These are phyloP conservation scores for Pterostichus niger DNA, from an alignment of 2,888 invertebrate genomes.

Conservation along the genomic window DNA sequence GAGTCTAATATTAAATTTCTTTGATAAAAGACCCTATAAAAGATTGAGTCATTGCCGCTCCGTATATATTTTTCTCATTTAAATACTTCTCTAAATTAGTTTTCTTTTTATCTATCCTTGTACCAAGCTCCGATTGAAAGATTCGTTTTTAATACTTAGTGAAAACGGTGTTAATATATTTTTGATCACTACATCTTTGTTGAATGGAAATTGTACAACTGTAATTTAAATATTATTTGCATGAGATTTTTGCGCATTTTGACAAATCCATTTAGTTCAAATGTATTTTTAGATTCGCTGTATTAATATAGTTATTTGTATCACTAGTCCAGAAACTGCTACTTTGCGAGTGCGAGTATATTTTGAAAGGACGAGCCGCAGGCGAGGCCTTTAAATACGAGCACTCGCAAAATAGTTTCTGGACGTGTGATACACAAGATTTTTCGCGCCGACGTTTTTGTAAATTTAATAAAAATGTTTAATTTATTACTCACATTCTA, in stretches of 20 bases:
- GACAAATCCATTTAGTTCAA: not conserved
- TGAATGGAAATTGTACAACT: constrained; percentile 30
- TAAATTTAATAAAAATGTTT: too few species aligned
- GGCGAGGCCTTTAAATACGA: too few species aligned
- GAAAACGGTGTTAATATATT: constrained; percentile 37
- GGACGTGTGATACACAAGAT: too few species aligned
- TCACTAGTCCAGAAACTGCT: too few species aligned
- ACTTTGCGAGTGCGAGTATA: too few species aligned
- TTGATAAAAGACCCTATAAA: constrained; percentile 64
- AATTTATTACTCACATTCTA: too few species aligned
- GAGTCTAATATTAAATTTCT: constrained; percentile 63
- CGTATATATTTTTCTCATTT: constrained; percentile 42
- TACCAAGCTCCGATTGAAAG: constrained; percentile 27
- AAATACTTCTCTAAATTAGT: constrained; percentile 57
- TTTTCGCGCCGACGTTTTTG: too few species aligned
- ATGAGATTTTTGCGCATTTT: not conserved
- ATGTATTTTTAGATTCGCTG: too few species aligned
- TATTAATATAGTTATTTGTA: too few species aligned
- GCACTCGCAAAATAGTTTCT: too few species aligned
- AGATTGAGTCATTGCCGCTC: constrained; percentile 50
- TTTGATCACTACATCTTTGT: constrained; percentile 10
- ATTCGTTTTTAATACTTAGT: constrained; percentile 52
- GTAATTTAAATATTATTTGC: constrained; percentile 34
- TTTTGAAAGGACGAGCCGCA: too few species aligned
- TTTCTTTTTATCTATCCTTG: constrained; percentile 57